Evolutionary conservation across 2,888 invertebrate species (phyloP).

Genomic region (Eilema caniola): DNA sequence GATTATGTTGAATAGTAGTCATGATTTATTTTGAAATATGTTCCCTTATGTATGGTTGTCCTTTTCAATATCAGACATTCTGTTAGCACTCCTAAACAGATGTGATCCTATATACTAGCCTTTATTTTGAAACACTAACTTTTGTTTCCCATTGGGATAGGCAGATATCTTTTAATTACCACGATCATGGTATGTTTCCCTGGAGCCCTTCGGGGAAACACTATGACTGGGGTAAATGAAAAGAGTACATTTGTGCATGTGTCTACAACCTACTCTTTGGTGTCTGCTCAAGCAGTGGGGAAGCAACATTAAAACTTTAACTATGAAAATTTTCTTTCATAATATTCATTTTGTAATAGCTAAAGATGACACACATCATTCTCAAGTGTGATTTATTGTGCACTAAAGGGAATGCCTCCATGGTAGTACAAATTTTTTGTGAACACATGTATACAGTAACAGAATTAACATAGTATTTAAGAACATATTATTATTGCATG

Average conservation of each 20-base stretch:
- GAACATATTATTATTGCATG: slow-evolving; percentile 17
- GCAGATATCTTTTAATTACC: not conserved
- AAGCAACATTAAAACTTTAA: not conserved
- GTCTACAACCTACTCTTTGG: too few species aligned
- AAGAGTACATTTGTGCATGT: too few species aligned
- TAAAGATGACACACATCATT: too few species aligned
- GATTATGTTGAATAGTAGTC: not conserved
- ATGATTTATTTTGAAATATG: not conserved
- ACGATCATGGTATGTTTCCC: not conserved
- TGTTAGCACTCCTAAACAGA: not conserved
- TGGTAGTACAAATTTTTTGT: not conserved
- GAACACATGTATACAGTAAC: not conserved
- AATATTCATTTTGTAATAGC: too few species aligned
- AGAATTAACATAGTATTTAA: not conserved
- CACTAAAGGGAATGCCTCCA: not conserved
- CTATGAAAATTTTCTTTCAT: too few species aligned
- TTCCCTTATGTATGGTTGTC: too few species aligned
- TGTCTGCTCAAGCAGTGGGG: too few species aligned
- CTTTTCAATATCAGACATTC: not conserved
- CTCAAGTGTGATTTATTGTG: not conserved
- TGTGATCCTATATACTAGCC: not conserved
- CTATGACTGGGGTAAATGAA: too few species aligned
- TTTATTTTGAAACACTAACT: not conserved
- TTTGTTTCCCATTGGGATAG: too few species aligned
- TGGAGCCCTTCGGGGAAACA: too few species aligned